Conservation (phyloP, 2,888 invertebrate genomes). For the Epirrhoe tristata region DNA sequence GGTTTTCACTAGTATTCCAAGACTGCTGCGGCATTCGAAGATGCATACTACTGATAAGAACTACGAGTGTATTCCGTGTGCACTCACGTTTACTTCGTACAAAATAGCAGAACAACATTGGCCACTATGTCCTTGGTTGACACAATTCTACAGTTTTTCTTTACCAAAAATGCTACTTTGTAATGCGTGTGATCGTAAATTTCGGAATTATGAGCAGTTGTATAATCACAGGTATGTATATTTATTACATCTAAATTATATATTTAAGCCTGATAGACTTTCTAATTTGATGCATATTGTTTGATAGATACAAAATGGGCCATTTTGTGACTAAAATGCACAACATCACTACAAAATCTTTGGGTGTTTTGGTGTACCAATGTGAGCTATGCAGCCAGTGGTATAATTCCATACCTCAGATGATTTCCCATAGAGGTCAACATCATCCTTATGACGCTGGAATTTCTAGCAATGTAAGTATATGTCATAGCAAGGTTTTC, state of each 20-base stretch:
- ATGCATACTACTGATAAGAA: slow-evolving; percentile 87
- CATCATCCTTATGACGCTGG: slow-evolving; percentile 64
- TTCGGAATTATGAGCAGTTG: slow-evolving; percentile 77
- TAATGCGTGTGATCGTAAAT: slow-evolving; percentile 79
- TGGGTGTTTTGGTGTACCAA: slow-evolving; percentile 68
- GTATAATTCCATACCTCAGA: slow-evolving; percentile 59
- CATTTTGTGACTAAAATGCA: slow-evolving; percentile 73
- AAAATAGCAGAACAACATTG: slow-evolving; percentile 76
- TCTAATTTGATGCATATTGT: slow-evolving; percentile 4
- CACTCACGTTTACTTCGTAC: slow-evolving; percentile 68
- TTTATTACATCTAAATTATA: background rate
- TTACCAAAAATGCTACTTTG: slow-evolving; percentile 76
- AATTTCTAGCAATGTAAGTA: slow-evolving; percentile 41
- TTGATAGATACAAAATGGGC: slow-evolving; percentile 70
- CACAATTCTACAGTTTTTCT: slow-evolving; percentile 70
- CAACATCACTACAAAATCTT: slow-evolving; percentile 47
- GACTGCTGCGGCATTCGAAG: slow-evolving; percentile 73
- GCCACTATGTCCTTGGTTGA: slow-evolving; percentile 72
- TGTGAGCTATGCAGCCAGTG: slow-evolving; percentile 76
- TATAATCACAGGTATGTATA: slow-evolving; percentile 74
- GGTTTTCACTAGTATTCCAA: slow-evolving; percentile 77
- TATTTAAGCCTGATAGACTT: background rate
- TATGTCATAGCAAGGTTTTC: background rate
- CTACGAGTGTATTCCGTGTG: slow-evolving; percentile 87
- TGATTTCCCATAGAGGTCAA: slow-evolving; percentile 70